A percentile compares a stretch with the other conserved stretches of the same genome.
These are phyloP conservation scores for Palythoa grandiflora DNA, from an alignment of 92 coral and sea anemone species.

Conservation along the genomic window DNA sequence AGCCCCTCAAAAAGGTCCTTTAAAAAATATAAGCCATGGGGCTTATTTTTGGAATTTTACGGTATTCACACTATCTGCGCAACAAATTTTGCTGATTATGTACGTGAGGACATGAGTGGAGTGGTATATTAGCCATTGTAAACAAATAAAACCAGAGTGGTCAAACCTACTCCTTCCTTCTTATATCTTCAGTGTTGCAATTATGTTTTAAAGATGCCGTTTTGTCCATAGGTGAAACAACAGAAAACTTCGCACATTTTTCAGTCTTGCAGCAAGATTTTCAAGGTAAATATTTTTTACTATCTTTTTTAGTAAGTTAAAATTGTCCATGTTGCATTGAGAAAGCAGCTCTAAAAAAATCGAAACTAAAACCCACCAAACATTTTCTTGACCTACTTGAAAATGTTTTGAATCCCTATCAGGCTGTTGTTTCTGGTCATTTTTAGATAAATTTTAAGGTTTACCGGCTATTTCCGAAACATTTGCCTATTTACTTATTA, in stretches of 20 bases:
- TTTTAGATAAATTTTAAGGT: too few relatives aligned
- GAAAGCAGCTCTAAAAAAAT: neutral
- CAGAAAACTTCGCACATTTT: constrained; percentile 88
- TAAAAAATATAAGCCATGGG: too few relatives aligned
- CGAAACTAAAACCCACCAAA: neutral
- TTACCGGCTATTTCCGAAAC: too few relatives aligned
- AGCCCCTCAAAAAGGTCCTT: too few relatives aligned
- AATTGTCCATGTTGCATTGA: neutral
- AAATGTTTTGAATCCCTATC: too few relatives aligned
- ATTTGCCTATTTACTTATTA: too few relatives aligned
- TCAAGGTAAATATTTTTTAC: constrained; percentile 67
- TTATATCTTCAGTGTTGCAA: too few relatives aligned
- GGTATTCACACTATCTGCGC: neutral
- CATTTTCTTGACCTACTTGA: too few relatives aligned
- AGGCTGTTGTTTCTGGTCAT: too few relatives aligned
- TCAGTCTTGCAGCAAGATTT: constrained; percentile 92
- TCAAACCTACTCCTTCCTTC: too few relatives aligned
- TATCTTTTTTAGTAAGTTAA: too few relatives aligned
- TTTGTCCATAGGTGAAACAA: constrained; percentile 76
- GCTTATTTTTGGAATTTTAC: too few relatives aligned
- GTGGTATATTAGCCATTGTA: neutral
- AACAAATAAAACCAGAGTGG: neutral
- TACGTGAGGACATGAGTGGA: neutral
- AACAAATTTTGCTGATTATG: neutral
- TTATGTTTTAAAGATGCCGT: neutral